These are phyloP conservation scores for Orycteropus afer DNA, from an alignment of 2,113 vertebrate species.

Conservation along the genomic window DNA sequence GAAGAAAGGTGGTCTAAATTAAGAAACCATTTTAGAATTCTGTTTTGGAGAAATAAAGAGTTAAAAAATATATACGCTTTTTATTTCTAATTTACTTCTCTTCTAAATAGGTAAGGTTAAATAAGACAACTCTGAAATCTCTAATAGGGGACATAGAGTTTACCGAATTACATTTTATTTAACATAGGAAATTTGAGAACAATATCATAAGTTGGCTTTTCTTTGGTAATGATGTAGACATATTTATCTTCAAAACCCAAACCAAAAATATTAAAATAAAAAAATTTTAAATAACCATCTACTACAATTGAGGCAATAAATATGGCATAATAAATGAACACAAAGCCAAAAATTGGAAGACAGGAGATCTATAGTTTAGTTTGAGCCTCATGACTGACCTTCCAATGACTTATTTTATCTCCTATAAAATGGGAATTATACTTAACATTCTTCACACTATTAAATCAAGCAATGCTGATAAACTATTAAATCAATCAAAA, in stretches of 20 bases:
- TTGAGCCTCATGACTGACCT: neutral
- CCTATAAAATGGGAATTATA: neutral
- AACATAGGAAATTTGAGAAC: neutral
- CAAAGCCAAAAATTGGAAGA: neutral
- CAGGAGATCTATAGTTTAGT: neutral
- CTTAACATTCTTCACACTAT: neutral
- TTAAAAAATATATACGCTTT: neutral
- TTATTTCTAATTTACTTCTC: neutral
- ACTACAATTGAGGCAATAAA: neutral
- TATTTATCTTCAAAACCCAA: neutral
- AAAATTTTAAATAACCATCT: neutral
- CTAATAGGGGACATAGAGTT: neutral
- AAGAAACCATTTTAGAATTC: constrained; percentile 17
- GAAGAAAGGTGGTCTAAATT: neutral
- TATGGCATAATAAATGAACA: neutral
- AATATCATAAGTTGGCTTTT: neutral
- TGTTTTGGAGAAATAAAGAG: neutral
- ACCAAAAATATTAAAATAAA: neutral
- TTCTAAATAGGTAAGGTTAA: neutral
- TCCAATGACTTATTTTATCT: neutral
- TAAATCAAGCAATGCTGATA: neutral
- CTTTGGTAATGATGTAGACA: neutral
- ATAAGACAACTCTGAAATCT: neutral
- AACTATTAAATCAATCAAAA: neutral
- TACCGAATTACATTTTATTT: neutral